Evolutionary conservation across 2,797 vertebrate genomes (phyloP).

Genomic region (Crotalus adamanteus): DNA sequence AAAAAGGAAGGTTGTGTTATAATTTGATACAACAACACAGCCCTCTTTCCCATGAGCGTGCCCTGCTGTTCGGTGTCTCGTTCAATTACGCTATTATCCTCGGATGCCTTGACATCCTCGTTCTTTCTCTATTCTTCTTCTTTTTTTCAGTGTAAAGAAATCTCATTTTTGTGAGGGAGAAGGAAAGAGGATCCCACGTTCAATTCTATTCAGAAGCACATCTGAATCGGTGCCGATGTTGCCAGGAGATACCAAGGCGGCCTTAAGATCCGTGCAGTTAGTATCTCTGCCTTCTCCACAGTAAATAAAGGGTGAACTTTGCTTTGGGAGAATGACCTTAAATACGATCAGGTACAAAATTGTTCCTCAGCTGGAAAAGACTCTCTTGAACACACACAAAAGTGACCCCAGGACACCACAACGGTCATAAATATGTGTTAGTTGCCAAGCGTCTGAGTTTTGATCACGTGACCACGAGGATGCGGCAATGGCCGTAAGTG

Average conservation of each 20-base stretch:
- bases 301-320: not conserved
- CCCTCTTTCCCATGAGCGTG: not conserved
- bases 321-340: not conserved
- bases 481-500: too few relatives aligned
- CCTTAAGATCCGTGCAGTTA: not conserved
- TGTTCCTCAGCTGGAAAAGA: not conserved
- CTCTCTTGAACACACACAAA: not conserved
- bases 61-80: not conserved
- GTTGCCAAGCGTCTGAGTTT: too few relatives aligned
- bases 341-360: not conserved
- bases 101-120: not conserved
- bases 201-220: not conserved
- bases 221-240: not conserved
- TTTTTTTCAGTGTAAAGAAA: not conserved
- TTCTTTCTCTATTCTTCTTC: not conserved
- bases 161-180: not conserved
- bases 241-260: not conserved
- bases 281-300: not conserved
- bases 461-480: too few relatives aligned
- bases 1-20: not conserved
- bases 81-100: not conserved
- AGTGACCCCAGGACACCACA: not conserved
- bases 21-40: not conserved
- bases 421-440: too few relatives aligned
- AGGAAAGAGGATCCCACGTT: not conserved